Percentiles rank a stretch among this genome's conserved stretches.
phyloP scores from a whole-genome alignment of 2,888 invertebrate genomes.

The Tineola bisselliella region DNA sequence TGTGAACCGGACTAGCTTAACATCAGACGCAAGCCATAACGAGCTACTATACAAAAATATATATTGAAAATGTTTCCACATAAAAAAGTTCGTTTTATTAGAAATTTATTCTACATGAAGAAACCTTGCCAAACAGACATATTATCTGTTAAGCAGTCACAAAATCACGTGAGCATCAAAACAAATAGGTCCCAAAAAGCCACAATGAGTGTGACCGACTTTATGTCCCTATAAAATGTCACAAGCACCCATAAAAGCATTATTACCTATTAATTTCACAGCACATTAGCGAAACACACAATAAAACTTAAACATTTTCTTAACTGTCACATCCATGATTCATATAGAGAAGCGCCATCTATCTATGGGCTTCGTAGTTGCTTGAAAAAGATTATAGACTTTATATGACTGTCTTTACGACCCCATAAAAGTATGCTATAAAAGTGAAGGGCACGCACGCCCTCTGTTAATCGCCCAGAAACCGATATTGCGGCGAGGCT shows the following conservation, averaged over 20 bases:
- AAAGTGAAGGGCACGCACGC: constrained; percentile 66
- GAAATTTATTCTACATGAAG: not conserved
- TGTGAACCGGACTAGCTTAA: too few relatives aligned
- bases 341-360: constrained; percentile 55
- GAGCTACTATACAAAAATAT: too few relatives aligned
- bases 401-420: constrained; percentile 61
- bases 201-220: constrained; percentile 21
- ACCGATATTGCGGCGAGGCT: constrained; percentile 65
- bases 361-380: constrained; percentile 32
- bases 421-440: constrained; percentile 64
- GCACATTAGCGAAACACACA: constrained; percentile 67
- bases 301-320: constrained; percentile 63
- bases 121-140: not conserved
- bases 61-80: too few relatives aligned
- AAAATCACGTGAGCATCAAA: not conserved
- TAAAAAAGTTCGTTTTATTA: not conserved
- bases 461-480: constrained; percentile 68
- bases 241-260: constrained; percentile 63
- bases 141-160: not conserved
- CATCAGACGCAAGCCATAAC: too few relatives aligned
- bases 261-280: constrained; percentile 69
- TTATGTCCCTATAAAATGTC: constrained; percentile 59
- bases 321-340: constrained; percentile 43
- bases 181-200: constrained; percentile 5
- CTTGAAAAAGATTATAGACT: constrained; percentile 63